Conservation (phyloP, 2,797 vertebrate genomes). For the Micromesistius poutassou region DNA sequence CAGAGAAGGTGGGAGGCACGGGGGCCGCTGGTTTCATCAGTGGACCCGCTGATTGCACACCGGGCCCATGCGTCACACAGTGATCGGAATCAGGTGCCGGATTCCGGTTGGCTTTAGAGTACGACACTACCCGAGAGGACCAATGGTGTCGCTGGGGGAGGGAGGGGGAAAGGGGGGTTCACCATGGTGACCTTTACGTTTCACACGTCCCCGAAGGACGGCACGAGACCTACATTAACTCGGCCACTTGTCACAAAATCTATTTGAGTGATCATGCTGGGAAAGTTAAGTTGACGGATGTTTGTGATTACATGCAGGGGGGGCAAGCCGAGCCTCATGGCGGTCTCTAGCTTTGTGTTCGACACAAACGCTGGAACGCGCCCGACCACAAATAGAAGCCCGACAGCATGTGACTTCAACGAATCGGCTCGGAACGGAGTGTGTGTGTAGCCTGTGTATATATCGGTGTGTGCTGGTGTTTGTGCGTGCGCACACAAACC, state of each 20-base stretch:
- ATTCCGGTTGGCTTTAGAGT: not conserved
- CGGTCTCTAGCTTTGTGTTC: not conserved
- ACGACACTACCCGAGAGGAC: not conserved
- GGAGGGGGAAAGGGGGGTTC: not conserved
- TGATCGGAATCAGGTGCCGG: not conserved
- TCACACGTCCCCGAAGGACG: conserved; percentile 4
- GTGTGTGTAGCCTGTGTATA: not conserved
- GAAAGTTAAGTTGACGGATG: not conserved
- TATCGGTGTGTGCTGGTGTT: not conserved
- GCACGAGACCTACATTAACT: conserved; percentile 6
- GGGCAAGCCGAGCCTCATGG: not conserved
- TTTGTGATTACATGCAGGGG: conserved; percentile 4
- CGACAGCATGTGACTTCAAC: not conserved
- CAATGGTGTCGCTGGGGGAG: not conserved
- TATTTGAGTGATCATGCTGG: conserved; percentile 24
- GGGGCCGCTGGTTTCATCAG: not conserved
- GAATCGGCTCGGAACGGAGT: not conserved
- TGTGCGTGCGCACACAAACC: not conserved
- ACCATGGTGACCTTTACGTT: conserved; percentile 26
- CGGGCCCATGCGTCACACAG: not conserved
- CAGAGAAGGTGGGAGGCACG: not conserved
- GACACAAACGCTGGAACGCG: too few relatives aligned
- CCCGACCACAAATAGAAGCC: not conserved
- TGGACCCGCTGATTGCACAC: conserved; percentile 1
- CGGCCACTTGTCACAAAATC: conserved; percentile 12